These are phyloP conservation scores for Lordiphosa fenestrarum DNA, from an alignment of 2,888 invertebrate species.

Conservation along the genomic window DNA sequence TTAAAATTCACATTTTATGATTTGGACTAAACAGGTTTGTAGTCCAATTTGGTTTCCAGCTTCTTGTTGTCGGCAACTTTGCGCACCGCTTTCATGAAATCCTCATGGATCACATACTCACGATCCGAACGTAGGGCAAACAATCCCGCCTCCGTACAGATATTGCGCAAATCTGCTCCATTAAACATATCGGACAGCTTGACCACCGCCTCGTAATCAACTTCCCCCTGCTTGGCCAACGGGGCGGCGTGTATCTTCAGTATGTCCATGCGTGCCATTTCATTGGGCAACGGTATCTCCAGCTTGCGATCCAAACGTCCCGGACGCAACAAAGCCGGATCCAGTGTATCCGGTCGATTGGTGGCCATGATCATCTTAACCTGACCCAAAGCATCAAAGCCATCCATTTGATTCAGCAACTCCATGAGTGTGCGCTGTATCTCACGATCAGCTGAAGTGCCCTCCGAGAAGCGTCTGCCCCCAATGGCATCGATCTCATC, in stretches of 20 bases:
- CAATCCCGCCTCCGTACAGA: constrained; percentile 98
- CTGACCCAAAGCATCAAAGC: constrained; percentile 97
- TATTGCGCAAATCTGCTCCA: constrained; percentile 98
- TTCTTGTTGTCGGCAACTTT: constrained; percentile 99
- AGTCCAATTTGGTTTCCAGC: constrained; percentile 98
- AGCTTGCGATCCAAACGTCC: constrained; percentile 98
- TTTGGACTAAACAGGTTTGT: constrained; percentile 92
- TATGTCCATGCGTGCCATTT: constrained; percentile 96
- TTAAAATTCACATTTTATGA: neutral
- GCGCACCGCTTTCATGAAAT: constrained; percentile 96
- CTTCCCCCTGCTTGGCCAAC: constrained; percentile 98
- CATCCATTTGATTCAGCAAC: constrained; percentile 98
- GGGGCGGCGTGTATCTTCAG: constrained; percentile 97
- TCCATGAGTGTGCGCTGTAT: constrained; percentile 99
- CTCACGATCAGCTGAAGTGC: constrained; percentile 98
- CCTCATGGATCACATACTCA: constrained; percentile 97
- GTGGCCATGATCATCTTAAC: constrained; percentile 99
- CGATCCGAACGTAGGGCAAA: constrained; percentile 86
- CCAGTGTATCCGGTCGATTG: constrained; percentile 97
- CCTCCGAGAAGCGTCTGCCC: constrained; percentile 97
- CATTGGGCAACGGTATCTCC: constrained; percentile 98
- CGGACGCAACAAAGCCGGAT: constrained; percentile 96
- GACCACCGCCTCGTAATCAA: constrained; percentile 98
- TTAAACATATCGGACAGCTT: constrained; percentile 98
- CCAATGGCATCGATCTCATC: constrained; percentile 99